phyloP scores from a whole-genome alignment of 1,140 invertebrate genomes.

The Procambarus clarkii region DNA sequence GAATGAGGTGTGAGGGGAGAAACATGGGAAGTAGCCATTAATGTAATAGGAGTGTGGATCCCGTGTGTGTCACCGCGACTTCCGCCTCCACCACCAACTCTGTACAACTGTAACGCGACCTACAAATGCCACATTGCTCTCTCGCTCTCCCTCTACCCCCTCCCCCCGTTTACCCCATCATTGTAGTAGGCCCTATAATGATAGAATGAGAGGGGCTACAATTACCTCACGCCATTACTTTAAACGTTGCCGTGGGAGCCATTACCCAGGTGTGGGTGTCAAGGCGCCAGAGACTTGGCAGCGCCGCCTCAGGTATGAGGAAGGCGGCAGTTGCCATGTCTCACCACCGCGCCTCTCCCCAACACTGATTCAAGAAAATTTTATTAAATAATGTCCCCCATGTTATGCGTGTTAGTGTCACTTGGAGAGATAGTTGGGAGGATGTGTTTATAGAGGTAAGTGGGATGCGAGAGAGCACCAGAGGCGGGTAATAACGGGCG shows the following conservation, averaged over 20 bases:
- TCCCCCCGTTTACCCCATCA: too few species aligned
- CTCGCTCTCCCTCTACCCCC: neutral
- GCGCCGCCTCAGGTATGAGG: constrained; percentile 43
- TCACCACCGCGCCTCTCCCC: neutral
- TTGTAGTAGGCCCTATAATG: neutral
- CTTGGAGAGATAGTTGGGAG: neutral
- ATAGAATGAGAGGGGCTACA: neutral
- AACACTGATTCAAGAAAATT: neutral
- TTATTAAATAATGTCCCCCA: neutral
- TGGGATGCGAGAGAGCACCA: neutral
- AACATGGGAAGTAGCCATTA: too few species aligned
- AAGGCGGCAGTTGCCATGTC: neutral
- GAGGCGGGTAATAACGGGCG: neutral
- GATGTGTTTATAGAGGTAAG: neutral
- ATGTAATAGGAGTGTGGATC: neutral
- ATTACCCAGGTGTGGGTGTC: neutral
- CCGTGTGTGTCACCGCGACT: neutral
- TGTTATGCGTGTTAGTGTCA: neutral
- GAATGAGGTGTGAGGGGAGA: too few species aligned
- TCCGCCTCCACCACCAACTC: neutral
- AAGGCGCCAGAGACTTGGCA: constrained; percentile 30
- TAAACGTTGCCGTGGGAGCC: neutral
- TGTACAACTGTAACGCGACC: neutral
- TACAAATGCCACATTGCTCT: neutral
- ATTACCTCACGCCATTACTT: neutral